Evolutionary conservation across 2,113 vertebrate species (phyloP).

Genomic region (Dendropsophus ebraccatus): DNA sequence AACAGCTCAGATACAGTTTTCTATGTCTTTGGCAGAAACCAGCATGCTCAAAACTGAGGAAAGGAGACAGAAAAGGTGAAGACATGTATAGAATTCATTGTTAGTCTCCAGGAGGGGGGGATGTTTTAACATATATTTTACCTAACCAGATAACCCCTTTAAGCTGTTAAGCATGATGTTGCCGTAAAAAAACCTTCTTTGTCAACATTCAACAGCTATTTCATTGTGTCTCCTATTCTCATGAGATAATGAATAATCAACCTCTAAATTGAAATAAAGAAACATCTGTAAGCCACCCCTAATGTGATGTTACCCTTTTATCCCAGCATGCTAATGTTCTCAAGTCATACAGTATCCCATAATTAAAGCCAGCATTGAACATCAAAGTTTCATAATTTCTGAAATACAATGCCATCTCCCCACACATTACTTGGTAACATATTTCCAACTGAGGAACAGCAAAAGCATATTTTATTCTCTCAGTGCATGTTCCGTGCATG

Average conservation of each 20-base stretch:
- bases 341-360: not conserved
- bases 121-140: too few relatives aligned
- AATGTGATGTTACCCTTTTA: slow-evolving; percentile 18
- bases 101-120: too few relatives aligned
- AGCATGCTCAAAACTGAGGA: too few relatives aligned
- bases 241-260: slow-evolving; percentile 23
- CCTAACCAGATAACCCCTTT: too few relatives aligned
- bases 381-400: slow-evolving; percentile 22
- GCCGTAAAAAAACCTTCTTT: not conserved
- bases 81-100: too few relatives aligned
- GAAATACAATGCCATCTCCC: not conserved
- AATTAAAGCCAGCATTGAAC: slow-evolving; percentile 22
- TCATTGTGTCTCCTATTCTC: not conserved
- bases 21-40: too few relatives aligned
- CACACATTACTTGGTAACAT: not conserved
- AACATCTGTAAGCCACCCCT: slow-evolving; percentile 46
- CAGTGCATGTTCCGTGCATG: not conserved
- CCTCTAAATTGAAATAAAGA: not conserved
- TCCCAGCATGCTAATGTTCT: not conserved
- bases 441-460: not conserved
- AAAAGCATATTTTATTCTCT: not conserved
- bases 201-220: not conserved
- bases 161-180: too few relatives aligned
- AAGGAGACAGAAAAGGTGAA: too few relatives aligned
- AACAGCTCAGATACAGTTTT: too few relatives aligned